These are phyloP conservation scores for Sprattus sprattus DNA, from an alignment of 2,113 vertebrate genomes.

Conservation along the genomic window DNA sequence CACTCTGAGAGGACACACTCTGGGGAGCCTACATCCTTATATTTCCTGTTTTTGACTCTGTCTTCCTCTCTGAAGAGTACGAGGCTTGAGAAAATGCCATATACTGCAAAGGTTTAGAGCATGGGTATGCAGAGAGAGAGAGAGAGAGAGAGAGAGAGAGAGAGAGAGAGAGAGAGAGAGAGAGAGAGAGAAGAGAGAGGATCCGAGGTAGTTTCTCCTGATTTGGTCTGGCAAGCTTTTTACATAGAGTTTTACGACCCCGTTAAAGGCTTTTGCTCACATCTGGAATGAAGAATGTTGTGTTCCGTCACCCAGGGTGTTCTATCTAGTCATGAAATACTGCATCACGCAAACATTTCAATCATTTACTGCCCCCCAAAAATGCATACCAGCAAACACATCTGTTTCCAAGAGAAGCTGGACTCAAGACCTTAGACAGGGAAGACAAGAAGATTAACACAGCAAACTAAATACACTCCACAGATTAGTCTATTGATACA, in stretches of 20 bases:
- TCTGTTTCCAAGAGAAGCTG: not conserved
- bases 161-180: constrained; percentile 14
- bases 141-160: constrained; percentile 24
- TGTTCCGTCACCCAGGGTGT: constrained; percentile 1
- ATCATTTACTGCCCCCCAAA: not conserved
- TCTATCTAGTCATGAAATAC: not conserved
- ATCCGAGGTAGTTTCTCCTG: not conserved
- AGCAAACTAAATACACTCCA: not conserved
- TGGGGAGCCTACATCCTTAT: not conserved
- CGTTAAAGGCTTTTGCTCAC: not conserved
- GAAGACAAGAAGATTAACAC: not conserved
- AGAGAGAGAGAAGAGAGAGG: not conserved
- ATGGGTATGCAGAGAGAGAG: constrained; percentile 8
- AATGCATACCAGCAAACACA: not conserved
- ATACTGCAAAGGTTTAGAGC: not conserved
- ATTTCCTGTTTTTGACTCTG: not conserved
- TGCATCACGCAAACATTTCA: constrained; percentile 9
- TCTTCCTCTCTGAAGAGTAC: not conserved
- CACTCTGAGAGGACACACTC: not conserved
- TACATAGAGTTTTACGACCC: not conserved
- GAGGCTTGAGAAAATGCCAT: not conserved
- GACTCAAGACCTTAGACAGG: not conserved
- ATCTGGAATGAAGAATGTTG: not conserved
- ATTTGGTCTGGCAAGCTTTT: not conserved
- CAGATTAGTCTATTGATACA: not conserved